phyloP scores from a whole-genome alignment of 2,797 vertebrate genomes.

The Platyrinchus mystaceus region DNA sequence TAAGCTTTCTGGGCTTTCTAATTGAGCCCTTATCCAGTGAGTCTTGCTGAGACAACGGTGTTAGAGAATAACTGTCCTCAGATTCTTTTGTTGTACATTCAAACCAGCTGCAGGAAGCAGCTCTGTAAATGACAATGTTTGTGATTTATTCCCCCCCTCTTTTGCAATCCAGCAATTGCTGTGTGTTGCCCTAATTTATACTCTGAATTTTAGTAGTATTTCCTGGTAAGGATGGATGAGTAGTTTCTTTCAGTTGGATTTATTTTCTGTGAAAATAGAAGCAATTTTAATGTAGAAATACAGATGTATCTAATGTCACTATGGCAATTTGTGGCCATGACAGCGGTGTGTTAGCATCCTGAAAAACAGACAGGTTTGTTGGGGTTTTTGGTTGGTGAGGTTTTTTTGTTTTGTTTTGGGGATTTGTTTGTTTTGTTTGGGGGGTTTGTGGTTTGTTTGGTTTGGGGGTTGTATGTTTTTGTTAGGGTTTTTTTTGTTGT shows the following conservation, averaged over 20 bases:
- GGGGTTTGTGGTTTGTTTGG: not conserved
- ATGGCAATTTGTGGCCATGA: constrained; percentile 47
- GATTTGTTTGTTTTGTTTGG: not conserved
- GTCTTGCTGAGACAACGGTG: not conserved
- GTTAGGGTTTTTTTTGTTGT: not conserved
- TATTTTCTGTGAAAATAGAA: constrained; percentile 1
- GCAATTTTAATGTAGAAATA: constrained; percentile 42
- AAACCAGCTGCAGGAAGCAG: not conserved
- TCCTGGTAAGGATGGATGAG: not conserved
- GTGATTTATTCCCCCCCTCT: rapidly evolving
- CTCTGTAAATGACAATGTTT: not conserved
- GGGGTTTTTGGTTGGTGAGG: not conserved
- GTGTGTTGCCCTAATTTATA: not conserved
- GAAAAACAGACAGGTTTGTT: not conserved
- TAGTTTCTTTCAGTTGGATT: not conserved
- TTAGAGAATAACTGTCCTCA: not conserved
- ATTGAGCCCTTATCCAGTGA: not conserved
- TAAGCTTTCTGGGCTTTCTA: not conserved
- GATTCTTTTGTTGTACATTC: not conserved
- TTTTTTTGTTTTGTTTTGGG: not conserved
- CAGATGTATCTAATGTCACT: constrained; percentile 43
- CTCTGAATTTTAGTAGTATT: not conserved
- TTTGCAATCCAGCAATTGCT: not conserved
- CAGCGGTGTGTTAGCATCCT: constrained; percentile 37
- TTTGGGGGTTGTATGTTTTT: not conserved